Evolutionary conservation across 53 echinoderm and acorn worm species (phyloP), one percentile per base, ranked within the genome.

Genomic region (Temnopleurus reevesii): DNA sequence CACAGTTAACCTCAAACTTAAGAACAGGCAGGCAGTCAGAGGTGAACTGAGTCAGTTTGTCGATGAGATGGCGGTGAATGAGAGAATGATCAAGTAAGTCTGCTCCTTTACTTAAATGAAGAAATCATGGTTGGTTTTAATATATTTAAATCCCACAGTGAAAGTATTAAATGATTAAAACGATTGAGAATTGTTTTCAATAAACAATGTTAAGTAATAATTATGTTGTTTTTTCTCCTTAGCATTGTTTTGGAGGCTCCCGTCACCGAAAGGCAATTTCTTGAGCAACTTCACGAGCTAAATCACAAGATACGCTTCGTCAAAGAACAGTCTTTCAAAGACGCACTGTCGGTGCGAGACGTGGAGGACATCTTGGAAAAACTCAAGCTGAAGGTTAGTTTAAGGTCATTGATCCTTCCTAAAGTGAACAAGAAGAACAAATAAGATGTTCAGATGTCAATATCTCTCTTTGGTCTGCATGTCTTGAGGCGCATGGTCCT

Each of bases 271-370:
- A 90, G 95, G n/a, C 94, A 95, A 79, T 97, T 97, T 46, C 90
- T 97, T 31, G 98, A 97, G 76, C 98, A 97, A 81, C 92, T 97
- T 1, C 98, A 97, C 77, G 98, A 97, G 60, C 83, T 97, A 77
- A 97, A 97, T 47, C 95, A 97, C 55, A 97, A 97, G 92, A 95
- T 97, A 36, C 92, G 92, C 66, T 97, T 97, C 41, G 98, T 97
- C 55, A 97, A 97, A 90, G 98, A 97, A 83, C 95, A 95, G 43
- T 91, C 95, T 41, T 97, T 97, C 76, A 97, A 97, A 45, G 98
- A 97, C 36, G 98, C 98, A 19, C 54, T 97, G 21, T 95, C 97
- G 4, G 95, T 95, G 59, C 91, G 90, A 71, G 98, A 97, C 83
- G 98, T 97, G 4, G 94, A 95, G 7, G 93, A 95, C 90, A 90